Conservation (phyloP, 2,113 vertebrate species). For the Crotalus horridus region DNA sequence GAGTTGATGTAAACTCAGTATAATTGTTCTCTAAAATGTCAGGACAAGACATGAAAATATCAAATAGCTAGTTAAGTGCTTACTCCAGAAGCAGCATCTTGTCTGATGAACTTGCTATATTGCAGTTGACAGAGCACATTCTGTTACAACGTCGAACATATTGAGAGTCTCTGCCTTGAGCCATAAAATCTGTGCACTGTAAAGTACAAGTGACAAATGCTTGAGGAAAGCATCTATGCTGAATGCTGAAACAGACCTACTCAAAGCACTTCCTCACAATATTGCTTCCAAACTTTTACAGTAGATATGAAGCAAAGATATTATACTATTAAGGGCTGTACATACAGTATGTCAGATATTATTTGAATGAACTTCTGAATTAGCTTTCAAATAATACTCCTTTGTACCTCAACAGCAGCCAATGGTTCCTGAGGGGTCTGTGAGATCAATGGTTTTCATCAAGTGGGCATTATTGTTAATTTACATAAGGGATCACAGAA, state of each 20-base stretch:
- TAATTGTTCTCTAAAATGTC: slow-evolving; percentile 17
- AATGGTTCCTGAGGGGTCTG: background rate
- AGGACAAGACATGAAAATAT: background rate
- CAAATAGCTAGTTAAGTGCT: background rate
- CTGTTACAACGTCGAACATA: slow-evolving; percentile 26
- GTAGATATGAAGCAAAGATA: background rate
- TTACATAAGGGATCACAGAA: background rate
- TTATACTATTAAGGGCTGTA: background rate
- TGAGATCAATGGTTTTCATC: background rate
- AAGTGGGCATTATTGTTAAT: background rate
- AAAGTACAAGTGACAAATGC: slow-evolving; percentile 8
- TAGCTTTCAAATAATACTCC: background rate
- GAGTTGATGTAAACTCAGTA: slow-evolving; percentile 17
- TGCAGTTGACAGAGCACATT: slow-evolving; percentile 8
- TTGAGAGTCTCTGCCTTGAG: slow-evolving; percentile 21
- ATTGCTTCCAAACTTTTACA: background rate
- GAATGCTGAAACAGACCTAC: background rate
- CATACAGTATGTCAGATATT: background rate
- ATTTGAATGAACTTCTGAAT: background rate
- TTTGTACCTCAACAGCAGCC: background rate
- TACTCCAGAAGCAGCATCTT: background rate
- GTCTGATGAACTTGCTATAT: slow-evolving; percentile 1
- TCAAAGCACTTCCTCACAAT: background rate
- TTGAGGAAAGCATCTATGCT: background rate
- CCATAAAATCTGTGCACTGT: slow-evolving; percentile 16